Conservation (phyloP, 2,113 vertebrate species). For the Podarcis cretensis region DNA sequence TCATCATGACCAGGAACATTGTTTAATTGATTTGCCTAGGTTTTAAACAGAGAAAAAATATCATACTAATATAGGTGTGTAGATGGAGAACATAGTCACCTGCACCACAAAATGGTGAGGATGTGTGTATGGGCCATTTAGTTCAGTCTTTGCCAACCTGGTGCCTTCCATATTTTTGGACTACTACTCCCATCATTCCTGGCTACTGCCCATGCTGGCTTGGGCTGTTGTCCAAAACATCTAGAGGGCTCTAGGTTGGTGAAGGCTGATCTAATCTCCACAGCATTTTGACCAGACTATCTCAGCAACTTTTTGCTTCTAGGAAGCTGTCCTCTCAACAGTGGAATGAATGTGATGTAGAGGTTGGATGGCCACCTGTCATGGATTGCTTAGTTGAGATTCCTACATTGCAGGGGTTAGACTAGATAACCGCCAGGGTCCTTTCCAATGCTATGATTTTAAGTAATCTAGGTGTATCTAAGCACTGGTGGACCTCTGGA, state of each 20-base stretch:
- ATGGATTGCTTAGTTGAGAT: too few relatives aligned
- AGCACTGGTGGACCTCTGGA: background rate
- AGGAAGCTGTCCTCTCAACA: background rate
- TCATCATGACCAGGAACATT: background rate
- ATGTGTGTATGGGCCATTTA: background rate
- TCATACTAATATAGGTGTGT: background rate
- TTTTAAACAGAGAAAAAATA: background rate
- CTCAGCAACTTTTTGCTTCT: background rate
- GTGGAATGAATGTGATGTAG: background rate
- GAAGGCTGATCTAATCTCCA: background rate
- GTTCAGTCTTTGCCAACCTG: background rate
- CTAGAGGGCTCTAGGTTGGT: background rate
- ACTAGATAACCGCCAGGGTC: too few relatives aligned
- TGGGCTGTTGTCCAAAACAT: background rate
- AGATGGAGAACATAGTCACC: too few relatives aligned
- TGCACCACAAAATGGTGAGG: background rate
- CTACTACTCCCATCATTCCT: background rate
- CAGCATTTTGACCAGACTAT: background rate
- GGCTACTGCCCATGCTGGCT: background rate
- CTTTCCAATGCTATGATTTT: background rate
- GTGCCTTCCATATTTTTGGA: background rate
- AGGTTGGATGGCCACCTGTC: background rate
- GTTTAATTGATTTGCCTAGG: background rate
- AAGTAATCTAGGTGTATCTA: background rate
- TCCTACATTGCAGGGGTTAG: too few relatives aligned